A percentile compares a stretch with the other conserved stretches of the same genome.
Evolutionary conservation across 2,797 vertebrate genomes (phyloP).

Genomic region (Anguilla pacifica): DNA sequence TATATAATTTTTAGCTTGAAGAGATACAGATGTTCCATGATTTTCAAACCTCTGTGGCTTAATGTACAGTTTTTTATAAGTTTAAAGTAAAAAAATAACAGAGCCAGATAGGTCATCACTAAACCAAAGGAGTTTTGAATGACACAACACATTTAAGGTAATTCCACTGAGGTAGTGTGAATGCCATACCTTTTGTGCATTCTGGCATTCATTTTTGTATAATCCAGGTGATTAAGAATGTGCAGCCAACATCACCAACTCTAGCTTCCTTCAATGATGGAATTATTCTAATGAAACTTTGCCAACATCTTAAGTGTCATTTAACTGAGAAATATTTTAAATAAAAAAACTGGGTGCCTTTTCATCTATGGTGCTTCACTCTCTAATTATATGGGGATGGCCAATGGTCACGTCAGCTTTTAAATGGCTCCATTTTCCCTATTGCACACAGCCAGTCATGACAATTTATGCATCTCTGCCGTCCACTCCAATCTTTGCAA

Average conservation of each 20-base stretch:
- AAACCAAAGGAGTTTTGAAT: background rate
- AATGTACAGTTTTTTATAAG: background rate
- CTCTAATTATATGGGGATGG: background rate
- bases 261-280: background rate
- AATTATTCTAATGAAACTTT: too few species aligned
- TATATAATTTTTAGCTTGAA: background rate
- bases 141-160: background rate
- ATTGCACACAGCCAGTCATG: conserved; percentile 8
- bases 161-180: background rate
- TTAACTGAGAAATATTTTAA: background rate
- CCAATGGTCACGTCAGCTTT: background rate
- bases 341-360: background rate
- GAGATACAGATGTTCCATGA: background rate
- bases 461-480: background rate
- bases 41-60: background rate
- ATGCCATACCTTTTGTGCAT: background rate
- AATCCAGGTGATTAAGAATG: background rate
- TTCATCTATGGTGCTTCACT: background rate
- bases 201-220: too few species aligned
- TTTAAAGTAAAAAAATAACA: background rate
- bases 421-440: background rate
- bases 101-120: background rate
- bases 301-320: background rate
- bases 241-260: background rate
- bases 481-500: conserved; percentile 7